These are phyloP conservation scores for Megathymus violae DNA, from an alignment of 1,140 invertebrate species.

Conservation along the genomic window DNA sequence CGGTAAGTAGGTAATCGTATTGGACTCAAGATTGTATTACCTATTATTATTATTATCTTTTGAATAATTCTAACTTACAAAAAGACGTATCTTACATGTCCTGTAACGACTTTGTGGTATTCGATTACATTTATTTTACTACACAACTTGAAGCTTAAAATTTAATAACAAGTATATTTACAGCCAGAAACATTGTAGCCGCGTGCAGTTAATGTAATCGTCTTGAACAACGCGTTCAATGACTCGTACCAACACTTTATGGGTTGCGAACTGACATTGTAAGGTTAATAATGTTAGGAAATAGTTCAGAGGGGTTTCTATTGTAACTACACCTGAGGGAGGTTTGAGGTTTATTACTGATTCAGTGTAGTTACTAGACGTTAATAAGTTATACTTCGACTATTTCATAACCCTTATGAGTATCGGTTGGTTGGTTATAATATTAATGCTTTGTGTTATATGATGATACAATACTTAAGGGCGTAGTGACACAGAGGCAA, in stretches of 20 bases:
- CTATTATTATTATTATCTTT: no score
- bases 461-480: no score
- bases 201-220: constrained; percentile 1
- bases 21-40: no score
- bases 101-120: no score
- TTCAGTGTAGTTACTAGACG: constrained; percentile 6
- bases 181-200: constrained; percentile 5
- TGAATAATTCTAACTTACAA: no score
- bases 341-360: constrained; percentile 21
- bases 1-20: no score
- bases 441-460: no score
- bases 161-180: background rate
- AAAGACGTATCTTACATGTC: no score
- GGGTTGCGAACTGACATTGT: constrained; percentile 10
- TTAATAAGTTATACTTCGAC: constrained; percentile 14
- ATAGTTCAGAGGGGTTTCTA: constrained; percentile 13
- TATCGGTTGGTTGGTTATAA: no score
- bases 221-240: background rate
- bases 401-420: constrained; percentile 12
- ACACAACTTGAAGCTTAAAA: no score
- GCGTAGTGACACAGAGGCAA: no score
- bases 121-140: no score
- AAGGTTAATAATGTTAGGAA: constrained; percentile 24
- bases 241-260: constrained; percentile 5
- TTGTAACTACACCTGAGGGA: constrained; percentile 22